A percentile compares a stretch with the other conserved stretches of the same genome.
phyloP scores from a whole-genome alignment of 2,113 vertebrate genomes.

The Eira barbara region DNA sequence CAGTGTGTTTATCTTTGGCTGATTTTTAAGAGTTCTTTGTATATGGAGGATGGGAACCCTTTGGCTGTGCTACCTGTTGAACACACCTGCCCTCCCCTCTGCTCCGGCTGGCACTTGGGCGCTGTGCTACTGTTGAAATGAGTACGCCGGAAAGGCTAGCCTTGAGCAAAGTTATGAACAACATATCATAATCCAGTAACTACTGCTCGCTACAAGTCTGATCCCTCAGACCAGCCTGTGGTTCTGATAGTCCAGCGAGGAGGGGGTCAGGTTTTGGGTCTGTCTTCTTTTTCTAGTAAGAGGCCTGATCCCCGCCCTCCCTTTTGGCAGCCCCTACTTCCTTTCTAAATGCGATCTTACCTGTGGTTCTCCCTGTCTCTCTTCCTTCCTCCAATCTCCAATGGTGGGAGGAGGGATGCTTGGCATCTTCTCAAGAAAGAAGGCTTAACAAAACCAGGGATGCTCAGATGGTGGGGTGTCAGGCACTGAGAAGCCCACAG shows the following conservation, averaged over 20 bases:
- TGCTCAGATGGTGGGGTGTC: neutral
- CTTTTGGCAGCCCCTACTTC: neutral
- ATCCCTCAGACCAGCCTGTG: neutral
- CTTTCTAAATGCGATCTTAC: neutral
- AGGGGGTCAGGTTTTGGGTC: neutral
- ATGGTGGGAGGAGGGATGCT: neutral
- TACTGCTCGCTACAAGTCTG: neutral
- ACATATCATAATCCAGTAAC: neutral
- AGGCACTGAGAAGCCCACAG: neutral
- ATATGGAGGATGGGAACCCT: neutral
- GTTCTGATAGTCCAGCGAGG: neutral
- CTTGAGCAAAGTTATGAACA: neutral
- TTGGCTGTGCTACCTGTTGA: neutral
- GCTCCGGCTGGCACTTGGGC: neutral
- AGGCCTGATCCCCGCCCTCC: neutral
- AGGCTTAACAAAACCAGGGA: neutral
- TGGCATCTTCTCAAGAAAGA: neutral
- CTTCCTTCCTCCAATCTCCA: neutral
- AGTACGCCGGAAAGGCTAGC: too few species aligned
- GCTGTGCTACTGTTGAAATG: neutral
- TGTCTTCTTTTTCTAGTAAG: neutral
- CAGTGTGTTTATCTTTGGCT: neutral
- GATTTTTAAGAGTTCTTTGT: neutral
- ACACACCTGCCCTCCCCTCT: neutral
- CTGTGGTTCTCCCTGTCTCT: neutral